Conservation (phyloP, 2,797 vertebrate species). For the Microctenopoma stevenorrisi region DNA sequence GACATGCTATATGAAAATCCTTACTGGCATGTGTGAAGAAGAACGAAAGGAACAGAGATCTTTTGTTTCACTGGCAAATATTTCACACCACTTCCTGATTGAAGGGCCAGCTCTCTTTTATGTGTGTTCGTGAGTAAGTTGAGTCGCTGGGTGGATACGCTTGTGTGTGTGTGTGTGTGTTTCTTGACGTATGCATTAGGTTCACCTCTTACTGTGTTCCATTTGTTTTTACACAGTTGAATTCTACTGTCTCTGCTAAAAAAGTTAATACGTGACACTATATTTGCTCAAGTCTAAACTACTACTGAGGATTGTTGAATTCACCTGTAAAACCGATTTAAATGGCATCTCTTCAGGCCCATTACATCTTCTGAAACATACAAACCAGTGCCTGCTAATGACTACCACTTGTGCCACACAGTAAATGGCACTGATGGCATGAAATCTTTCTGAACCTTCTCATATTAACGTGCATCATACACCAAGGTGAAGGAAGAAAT, state of each 20-base stretch:
- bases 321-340: slow-evolving; percentile 19
- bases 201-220: slow-evolving; percentile 21
- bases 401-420: slow-evolving; percentile 22
- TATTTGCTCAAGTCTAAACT: slow-evolving; percentile 3
- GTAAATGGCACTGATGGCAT: background rate
- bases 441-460: slow-evolving; percentile 6
- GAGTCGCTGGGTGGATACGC: background rate
- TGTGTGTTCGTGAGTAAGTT: background rate
- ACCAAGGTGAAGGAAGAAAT: background rate
- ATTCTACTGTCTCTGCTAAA: slow-evolving; percentile 6
- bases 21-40: slow-evolving; percentile 5
- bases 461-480: slow-evolving; percentile 6
- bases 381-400: slow-evolving; percentile 23
- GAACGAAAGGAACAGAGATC: slow-evolving; percentile 26
- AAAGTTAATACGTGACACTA: slow-evolving; percentile 14
- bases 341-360: background rate
- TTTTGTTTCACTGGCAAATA: slow-evolving; percentile 42
- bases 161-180: slow-evolving; percentile 1
- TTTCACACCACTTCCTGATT: slow-evolving; percentile 26
- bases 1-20: slow-evolving; percentile 1
- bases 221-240: slow-evolving; percentile 13
- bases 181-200: background rate
- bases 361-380: slow-evolving; percentile 9
- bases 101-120: slow-evolving; percentile 13
- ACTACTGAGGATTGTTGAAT: slow-evolving; percentile 2